A percentile compares a stretch with the other conserved stretches of the same genome.
These are phyloP conservation scores for Bubo bubo DNA, from an alignment of 2,113 vertebrate genomes.

Conservation along the genomic window DNA sequence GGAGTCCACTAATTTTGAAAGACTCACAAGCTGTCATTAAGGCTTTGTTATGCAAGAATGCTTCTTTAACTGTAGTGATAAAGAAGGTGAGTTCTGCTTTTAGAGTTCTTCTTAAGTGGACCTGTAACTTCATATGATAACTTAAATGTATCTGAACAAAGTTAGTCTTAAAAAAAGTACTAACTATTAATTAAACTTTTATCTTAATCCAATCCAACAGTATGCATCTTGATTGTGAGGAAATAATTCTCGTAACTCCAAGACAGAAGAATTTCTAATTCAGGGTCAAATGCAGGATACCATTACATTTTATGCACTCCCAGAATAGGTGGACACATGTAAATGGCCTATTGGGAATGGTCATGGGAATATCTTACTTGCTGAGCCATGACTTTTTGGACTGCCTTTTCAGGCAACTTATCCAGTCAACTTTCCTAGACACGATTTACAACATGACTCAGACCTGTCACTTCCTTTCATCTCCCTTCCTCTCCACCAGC, in stretches of 20 bases:
- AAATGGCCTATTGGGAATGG: not conserved
- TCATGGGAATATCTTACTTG: not conserved
- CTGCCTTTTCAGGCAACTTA: not conserved
- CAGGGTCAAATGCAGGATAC: not conserved
- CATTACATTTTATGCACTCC: not conserved
- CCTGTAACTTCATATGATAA: not conserved
- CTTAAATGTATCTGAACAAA: not conserved
- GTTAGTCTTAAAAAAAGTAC: not conserved
- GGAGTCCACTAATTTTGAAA: not conserved
- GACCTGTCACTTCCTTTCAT: not conserved
- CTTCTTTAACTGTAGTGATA: not conserved
- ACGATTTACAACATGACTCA: not conserved
- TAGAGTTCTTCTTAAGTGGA: not conserved
- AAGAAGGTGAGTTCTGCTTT: not conserved
- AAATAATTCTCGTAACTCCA: not conserved
- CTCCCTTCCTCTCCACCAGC: not conserved
- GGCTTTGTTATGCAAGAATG: not conserved
- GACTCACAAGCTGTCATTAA: not conserved
- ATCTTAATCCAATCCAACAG: not conserved
- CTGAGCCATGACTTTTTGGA: not conserved
- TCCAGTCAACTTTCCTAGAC: not conserved
- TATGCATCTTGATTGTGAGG: not conserved
- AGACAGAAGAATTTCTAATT: not conserved
- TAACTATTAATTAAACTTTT: not conserved
- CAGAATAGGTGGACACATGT: not conserved